Evolutionary conservation across 2,888 invertebrate genomes (phyloP), one percentile per base, ranked within the genome.

Genomic region (Drosophila phalerata): DNA sequence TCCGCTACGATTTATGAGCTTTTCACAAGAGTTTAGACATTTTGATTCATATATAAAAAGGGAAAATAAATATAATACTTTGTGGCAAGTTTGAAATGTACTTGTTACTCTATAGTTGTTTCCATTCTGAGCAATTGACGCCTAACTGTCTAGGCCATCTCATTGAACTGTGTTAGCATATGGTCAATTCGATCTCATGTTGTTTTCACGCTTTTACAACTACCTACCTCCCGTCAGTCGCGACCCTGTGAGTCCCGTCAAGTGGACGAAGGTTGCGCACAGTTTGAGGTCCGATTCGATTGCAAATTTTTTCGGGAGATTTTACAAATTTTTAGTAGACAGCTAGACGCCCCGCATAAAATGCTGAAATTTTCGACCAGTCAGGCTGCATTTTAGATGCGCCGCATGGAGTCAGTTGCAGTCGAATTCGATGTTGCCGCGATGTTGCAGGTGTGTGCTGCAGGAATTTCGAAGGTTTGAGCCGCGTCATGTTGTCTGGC

Each of bases 401-500:
- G 42, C 69, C 47, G 55, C 80, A 80, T 69, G 70, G 63, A 68
- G 76, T 52, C 74, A 64, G 68, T 34, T 53, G 66, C 84, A 72
- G 65, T 69, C 55, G 19, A 5, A 38, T 42, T 30, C 42, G 42
- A 13, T 9, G 30, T 38, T 34, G 63, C 47, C 34, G 57, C 56
- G 66, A 28, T 61, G 56, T 67, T 81, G 81, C 83, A 80, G 77
- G 73, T 71, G 70, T 68, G 63, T 30, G 61, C 47, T 25, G 43
- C 62, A 65, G 79, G 75, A 74, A 75, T 80, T 73, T 72, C 49
- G 38, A 51, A 61, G 63, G 71, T 69, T 69, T 61, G 43, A 53
- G 68, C 71, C 66, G 88, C 89, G 89, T 81, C 85, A 85, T 73
- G 72, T 89, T 85, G 88, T 89, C 85, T 85, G 73, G 47, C 51